Percentiles rank a stretch among this genome's conserved stretches.
Conservation (phyloP, 1,140 invertebrate genomes). For the Drosophila guanche region DNA sequence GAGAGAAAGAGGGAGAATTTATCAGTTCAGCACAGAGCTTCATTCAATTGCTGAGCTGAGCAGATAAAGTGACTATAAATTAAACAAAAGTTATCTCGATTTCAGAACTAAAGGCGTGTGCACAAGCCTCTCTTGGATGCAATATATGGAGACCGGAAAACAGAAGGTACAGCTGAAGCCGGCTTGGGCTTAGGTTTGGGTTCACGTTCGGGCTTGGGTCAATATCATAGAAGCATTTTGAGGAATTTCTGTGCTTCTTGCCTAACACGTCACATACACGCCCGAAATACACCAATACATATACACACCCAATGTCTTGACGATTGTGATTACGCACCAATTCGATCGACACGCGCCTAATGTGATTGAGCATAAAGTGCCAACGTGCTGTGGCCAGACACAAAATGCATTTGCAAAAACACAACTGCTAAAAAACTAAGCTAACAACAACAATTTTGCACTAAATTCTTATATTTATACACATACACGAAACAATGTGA, state of each 20-base stretch:
- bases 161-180: conserved; percentile 9
- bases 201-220: too few species aligned
- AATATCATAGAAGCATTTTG: conserved; percentile 7
- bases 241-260: conserved; percentile 49
- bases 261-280: conserved; percentile 79
- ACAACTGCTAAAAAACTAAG: conserved; percentile 68
- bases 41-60: conserved; percentile 49
- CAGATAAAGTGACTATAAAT: conserved; percentile 68
- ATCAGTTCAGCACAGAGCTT: conserved; percentile 51
- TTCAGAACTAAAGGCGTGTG: conserved; percentile 15
- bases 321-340: conserved; percentile 72
- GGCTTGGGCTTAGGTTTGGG: conserved; percentile 7
- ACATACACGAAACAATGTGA: conserved; percentile 29
- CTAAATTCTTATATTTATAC: conserved; percentile 74
- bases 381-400: conserved; percentile 54
- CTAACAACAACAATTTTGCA: conserved; percentile 81
- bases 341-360: conserved; percentile 47
- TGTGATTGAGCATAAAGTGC: conserved; percentile 61
- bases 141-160: neutral
- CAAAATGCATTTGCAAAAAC: conserved; percentile 67
- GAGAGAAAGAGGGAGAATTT: conserved; percentile 56
- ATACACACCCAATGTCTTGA: conserved; percentile 74
- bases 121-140: neutral
- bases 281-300: conserved; percentile 47
- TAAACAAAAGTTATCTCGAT: conserved; percentile 74